Evolutionary conservation across 2,888 invertebrate species (phyloP).

Genomic region (Trichogramma dendrolimi): DNA sequence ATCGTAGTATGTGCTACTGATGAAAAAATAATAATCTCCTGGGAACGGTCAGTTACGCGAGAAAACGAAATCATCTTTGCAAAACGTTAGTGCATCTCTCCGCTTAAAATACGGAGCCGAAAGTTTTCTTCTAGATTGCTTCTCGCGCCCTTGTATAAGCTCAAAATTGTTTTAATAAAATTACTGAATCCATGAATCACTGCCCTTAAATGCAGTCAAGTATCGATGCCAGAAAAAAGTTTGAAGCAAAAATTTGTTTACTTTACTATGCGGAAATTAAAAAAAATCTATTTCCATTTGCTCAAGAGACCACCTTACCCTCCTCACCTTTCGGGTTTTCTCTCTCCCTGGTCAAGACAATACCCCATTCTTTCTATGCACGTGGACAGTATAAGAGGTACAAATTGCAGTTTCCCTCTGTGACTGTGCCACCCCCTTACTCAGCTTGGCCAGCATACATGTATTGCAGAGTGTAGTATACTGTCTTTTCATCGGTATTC

Average conservation of each 20-base stretch:
- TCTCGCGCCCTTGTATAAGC: too few species aligned
- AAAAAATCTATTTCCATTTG: constrained; percentile 52
- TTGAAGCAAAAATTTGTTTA: too few species aligned
- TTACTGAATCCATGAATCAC: too few species aligned
- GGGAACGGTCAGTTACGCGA: constrained; percentile 46
- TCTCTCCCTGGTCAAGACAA: constrained; percentile 49
- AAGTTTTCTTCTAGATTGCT: constrained; percentile 4
- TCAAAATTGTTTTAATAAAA: too few species aligned
- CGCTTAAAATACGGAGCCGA: constrained; percentile 13
- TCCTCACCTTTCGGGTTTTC: constrained; percentile 45
- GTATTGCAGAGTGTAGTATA: too few species aligned
- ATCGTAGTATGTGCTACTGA: constrained; percentile 34
- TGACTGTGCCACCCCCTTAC: constrained; percentile 23
- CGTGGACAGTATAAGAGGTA: constrained; percentile 51
- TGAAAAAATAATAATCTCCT: constrained; percentile 52
- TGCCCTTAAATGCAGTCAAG: not conserved
- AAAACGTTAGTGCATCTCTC: constrained; percentile 21
- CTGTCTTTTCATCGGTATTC: too few species aligned
- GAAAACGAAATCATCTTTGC: constrained; percentile 41
- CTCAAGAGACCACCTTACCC: constrained; percentile 27
- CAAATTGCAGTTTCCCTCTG: constrained; percentile 48
- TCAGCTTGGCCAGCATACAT: constrained; percentile 9
- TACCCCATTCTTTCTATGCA: constrained; percentile 46
- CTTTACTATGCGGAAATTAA: constrained; percentile 47
- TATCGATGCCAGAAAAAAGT: not conserved